Evolutionary conservation across 2,797 vertebrate genomes (phyloP), one percentile per base, ranked within the genome.

Genomic region (Thripadectes ignobilis): DNA sequence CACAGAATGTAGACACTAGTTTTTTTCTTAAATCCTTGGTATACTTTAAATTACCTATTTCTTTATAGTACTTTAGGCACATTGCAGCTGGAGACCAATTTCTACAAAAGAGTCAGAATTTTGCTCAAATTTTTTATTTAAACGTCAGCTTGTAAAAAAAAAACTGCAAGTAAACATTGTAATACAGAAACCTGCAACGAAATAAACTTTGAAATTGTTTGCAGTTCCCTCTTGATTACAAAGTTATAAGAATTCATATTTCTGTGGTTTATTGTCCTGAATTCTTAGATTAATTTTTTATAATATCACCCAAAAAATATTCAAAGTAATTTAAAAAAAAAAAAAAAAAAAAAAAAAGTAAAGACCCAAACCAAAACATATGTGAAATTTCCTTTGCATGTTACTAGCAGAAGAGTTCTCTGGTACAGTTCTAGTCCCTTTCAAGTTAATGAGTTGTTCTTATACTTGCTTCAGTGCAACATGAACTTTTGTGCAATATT

Each of bases 211-310:
- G 34, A 82, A 63, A 10, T 4, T 69, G 85, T 96, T 94, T 94
- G 84, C 91, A 95, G 69, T 54, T 77, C 18, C 22, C 10, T 55
- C 12, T 49, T 96, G 80, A 95, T 93, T 83, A 75, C 48, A 39
- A 82, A 39, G 22, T 32, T 48, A 84, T 95, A 96, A 95, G 82
- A 94, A 96, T 96, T 96, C 54, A 68, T 90, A 79, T 88, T 95
- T 93, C 74, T 85, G 73, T 83, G 58, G 69, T 93, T 95, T 72
- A 58, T 27, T 59, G 6, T 34, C 73, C 48, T 65, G 41, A 48
- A 68, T 79, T 87, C 75, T 96, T 96, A 95, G 91, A 96, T 72
- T 91, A 92, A 87, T n/a, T 96, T 81, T 54, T 26, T 72, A 41
- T 86, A 91, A 68, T 57, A 49, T 45, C 24, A 62, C n/a, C 65